A percentile compares a stretch with the other conserved stretches of the same genome.
phyloP scores from a whole-genome alignment of 2,888 invertebrate genomes.

The Lasioglossum figueresi region DNA sequence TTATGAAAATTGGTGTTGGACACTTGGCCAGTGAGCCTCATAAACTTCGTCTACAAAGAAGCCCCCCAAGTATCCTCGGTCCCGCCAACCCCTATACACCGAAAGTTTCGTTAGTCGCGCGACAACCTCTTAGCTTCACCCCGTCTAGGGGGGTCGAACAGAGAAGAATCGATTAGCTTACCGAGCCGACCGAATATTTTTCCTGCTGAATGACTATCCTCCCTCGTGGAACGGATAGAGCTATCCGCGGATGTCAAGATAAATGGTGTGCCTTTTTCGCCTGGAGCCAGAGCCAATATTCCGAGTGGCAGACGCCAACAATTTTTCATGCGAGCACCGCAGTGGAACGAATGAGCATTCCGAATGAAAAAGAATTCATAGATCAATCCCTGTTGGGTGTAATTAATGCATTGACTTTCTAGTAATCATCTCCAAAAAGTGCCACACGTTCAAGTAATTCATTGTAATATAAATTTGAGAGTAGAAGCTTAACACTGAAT shows the following conservation, averaged over 20 bases:
- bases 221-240: slow-evolving; percentile 2
- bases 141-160: not conserved
- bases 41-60: slow-evolving; percentile 21
- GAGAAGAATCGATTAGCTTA: slow-evolving; percentile 28
- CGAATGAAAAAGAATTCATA: not conserved
- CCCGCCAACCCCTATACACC: not conserved
- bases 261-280: slow-evolving; percentile 8
- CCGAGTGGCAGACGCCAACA: not conserved
- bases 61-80: slow-evolving; percentile 2
- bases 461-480: not conserved
- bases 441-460: not conserved
- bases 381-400: not conserved
- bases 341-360: not conserved
- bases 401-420: not conserved
- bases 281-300: not conserved
- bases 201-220: not conserved
- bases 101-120: slow-evolving; percentile 5
- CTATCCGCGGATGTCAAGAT: slow-evolving; percentile 12
- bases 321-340: not conserved
- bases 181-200: slow-evolving; percentile 6
- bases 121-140: not conserved
- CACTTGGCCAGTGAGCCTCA: not conserved
- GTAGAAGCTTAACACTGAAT: not conserved
- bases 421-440: not conserved
- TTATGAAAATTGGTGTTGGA: slow-evolving; percentile 18